Base-by-base conservation (phyloP, 1,140 invertebrate species). In the Cherax destructor region DNA sequence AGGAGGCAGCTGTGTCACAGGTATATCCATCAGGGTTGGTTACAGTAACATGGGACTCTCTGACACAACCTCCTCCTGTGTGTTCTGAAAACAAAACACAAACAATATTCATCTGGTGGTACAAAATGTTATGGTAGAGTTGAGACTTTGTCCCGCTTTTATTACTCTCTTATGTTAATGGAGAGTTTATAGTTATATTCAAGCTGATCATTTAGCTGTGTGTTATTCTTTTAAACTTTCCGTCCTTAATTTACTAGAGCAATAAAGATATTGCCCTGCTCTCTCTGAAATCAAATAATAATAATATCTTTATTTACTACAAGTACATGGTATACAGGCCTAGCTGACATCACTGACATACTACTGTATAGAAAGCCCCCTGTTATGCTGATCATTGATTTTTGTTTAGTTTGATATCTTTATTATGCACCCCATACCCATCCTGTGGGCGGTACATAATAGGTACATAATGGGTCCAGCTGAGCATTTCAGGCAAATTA, bases 1-100 rank as follows among this genome's bases (percentile, higher is more conserved):
- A 97, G 96, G 85, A 98, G 95, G 92, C 98, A 96, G 95, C 98
- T 99, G 94, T 97, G 96, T 61, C 98, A 98, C 24, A 21, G 92
- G 87, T 18, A 89, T 92, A 9, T 93, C 92, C 92, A 93, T 93
- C 3, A 47, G 11, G 4, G 18, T 4, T 11, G 59, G 13, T 10
- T 41, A 47, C 13, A 49, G 30, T 65, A 6, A 24, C 59, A 69
- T n/a, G 50, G 3, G 65, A 16, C 21, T 69, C 13, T 21, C 21
- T 11, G n/a, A 9, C 24, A 24, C n/a, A 74, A 24, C 6, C 9
- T 30, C 21, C 69, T 11, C 9, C 69, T 6, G 1, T 5, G 21
- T 11, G 65, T 18, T 30, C 6, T 7, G 4, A 7, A 74, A 24
- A 74, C 69, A 74, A 74, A 74, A 74, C 69, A 74, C 16, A 30